A percentile compares a stretch with the other conserved stretches of the same genome.
These are phyloP conservation scores for Euwallacea fornicatus DNA, from an alignment of 1,140 invertebrate species.

Conservation along the genomic window DNA sequence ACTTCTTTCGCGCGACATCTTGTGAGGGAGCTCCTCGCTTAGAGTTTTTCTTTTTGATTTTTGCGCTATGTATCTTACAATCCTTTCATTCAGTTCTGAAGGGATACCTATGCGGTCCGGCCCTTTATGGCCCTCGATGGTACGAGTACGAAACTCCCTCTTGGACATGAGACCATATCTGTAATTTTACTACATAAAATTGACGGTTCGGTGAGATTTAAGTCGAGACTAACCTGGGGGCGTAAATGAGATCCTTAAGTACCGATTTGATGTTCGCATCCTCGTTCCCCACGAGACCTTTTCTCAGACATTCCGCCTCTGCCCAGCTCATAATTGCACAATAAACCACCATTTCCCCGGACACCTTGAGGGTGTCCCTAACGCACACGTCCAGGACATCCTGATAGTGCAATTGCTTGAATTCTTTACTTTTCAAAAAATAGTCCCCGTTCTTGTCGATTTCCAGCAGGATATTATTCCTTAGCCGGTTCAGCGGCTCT, in stretches of 20 bases:
- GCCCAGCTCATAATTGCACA: slow-evolving; percentile 47
- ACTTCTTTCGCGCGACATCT: slow-evolving; percentile 40
- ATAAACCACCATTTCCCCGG: slow-evolving; percentile 48
- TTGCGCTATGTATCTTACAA: slow-evolving; percentile 46
- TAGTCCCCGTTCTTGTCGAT: slow-evolving; percentile 50
- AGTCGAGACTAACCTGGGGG: slow-evolving; percentile 40
- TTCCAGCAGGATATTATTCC: slow-evolving; percentile 48
- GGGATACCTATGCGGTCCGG: slow-evolving; percentile 48
- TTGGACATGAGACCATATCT: slow-evolving; percentile 50
- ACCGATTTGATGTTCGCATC: slow-evolving; percentile 45
- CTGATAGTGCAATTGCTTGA: slow-evolving; percentile 46
- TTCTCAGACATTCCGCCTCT: slow-evolving; percentile 42
- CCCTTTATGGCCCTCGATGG: slow-evolving; percentile 44
- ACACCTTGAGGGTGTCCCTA: slow-evolving; percentile 47
- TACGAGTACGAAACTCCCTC: slow-evolving; percentile 46
- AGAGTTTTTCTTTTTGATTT: slow-evolving; percentile 40
- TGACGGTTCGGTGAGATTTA: background rate
- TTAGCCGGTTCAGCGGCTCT: slow-evolving; percentile 44
- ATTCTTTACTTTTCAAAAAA: slow-evolving; percentile 46
- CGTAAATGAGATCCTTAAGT: slow-evolving; percentile 45
- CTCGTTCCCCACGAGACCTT: slow-evolving; percentile 11
- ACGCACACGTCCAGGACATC: slow-evolving; percentile 46
- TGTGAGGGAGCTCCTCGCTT: slow-evolving; percentile 44
- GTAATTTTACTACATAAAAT: background rate
- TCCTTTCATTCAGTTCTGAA: slow-evolving; percentile 46